Percentiles rank a stretch among this genome's conserved stretches.
These are phyloP conservation scores for Nycticebus coucang DNA, from an alignment of 2,113 vertebrate genomes.

Conservation along the genomic window DNA sequence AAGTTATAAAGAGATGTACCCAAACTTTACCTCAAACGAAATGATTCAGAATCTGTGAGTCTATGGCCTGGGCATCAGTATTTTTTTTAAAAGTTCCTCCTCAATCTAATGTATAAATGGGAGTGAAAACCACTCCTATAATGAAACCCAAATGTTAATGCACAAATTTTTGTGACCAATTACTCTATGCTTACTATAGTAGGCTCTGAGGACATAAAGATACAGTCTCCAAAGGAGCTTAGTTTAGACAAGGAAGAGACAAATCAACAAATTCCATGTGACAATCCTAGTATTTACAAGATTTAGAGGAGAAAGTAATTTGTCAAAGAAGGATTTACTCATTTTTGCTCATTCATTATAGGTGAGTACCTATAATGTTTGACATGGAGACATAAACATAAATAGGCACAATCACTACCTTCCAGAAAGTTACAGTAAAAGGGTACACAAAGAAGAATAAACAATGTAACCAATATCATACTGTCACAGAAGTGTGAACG, in stretches of 20 bases:
- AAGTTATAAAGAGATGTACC: background rate
- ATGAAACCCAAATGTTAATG: background rate
- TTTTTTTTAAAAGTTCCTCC: background rate
- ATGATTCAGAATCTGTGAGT: background rate
- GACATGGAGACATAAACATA: background rate
- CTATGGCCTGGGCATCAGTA: background rate
- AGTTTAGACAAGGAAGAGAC: background rate
- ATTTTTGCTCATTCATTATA: background rate
- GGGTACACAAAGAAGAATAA: background rate
- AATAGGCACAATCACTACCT: background rate
- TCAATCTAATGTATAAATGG: background rate
- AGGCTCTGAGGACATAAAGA: background rate
- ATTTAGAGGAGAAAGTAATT: slow-evolving; percentile 10
- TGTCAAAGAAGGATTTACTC: background rate
- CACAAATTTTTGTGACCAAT: background rate
- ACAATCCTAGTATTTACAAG: background rate
- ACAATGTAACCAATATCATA: background rate
- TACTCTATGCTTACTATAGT: background rate
- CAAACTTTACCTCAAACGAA: background rate
- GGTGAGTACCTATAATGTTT: background rate
- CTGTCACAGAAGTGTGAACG: background rate
- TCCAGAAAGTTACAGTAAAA: background rate
- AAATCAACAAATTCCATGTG: background rate
- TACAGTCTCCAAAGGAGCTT: background rate
- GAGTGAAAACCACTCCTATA: background rate